Percentiles rank a stretch among this genome's conserved stretches.
These are phyloP conservation scores for Smutsia temminckii DNA, from an alignment of 2,797 vertebrate species.

Conservation along the genomic window DNA sequence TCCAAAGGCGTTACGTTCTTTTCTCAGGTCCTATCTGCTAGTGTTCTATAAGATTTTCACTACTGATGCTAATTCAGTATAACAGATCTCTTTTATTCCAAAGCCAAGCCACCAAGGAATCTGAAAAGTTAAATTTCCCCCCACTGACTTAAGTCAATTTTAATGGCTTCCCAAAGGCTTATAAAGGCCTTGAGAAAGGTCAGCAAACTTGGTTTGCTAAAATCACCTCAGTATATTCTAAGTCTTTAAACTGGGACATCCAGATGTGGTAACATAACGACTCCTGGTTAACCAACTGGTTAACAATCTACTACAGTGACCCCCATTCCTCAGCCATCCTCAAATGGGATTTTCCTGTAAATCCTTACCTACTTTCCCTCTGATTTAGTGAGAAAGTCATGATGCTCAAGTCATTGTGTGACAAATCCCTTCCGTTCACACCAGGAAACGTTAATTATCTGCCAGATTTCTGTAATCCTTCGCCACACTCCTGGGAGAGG, in stretches of 20 bases:
- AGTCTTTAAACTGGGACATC: constrained; percentile 42
- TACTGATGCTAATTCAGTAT: neutral
- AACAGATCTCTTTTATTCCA: neutral
- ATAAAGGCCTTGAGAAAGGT: constrained; percentile 62
- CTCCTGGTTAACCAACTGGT: constrained; percentile 39
- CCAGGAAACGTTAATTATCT: constrained; percentile 67
- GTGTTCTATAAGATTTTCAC: constrained; percentile 1
- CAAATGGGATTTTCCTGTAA: constrained; percentile 42
- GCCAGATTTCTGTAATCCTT: constrained; percentile 63
- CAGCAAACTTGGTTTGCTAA: constrained; percentile 38
- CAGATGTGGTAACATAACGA: constrained; percentile 48
- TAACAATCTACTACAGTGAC: constrained; percentile 52
- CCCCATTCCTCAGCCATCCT: neutral
- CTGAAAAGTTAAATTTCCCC: neutral
- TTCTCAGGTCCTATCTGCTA: neutral
- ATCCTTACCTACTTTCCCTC: neutral
- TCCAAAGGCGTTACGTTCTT: neutral
- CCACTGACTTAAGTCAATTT: constrained; percentile 23
- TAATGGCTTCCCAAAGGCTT: constrained; percentile 23
- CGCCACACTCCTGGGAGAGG: constrained; percentile 44
- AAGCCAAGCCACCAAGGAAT: constrained; percentile 35
- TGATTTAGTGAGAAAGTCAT: constrained; percentile 51
- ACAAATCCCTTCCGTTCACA: constrained; percentile 60
- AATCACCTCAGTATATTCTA: neutral
- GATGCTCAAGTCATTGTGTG: constrained; percentile 46